Base-by-base conservation (phyloP, 2,113 vertebrate genomes). In the Cyprinodon brontotheroides region DNA sequence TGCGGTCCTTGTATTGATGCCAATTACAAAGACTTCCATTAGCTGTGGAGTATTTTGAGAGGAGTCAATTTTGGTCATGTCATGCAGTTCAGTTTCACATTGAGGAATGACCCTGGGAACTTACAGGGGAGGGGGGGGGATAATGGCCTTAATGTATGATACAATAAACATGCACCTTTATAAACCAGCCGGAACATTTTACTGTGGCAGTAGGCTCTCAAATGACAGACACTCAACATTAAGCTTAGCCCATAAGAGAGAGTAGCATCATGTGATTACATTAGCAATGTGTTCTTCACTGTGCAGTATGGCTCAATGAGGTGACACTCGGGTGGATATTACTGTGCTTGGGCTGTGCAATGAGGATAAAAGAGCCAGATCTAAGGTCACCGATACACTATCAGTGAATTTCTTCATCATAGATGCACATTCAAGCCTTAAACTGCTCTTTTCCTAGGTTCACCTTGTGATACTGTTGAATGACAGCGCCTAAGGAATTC, bases 131-230 rank as follows among this genome's bases (percentile, higher is more conserved):
- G 75, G 80, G 59, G 74, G 38, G 74, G n/a, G 77, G 81, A 87
- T 91, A 92, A 92, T 89, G 88, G 89, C 78, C 72, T 76, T 82
- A 84, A 89, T 86, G 86, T 83, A 89, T 80, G 83, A 80, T 81
- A 87, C 84, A 87, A 91, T 91, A 92, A 92, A 87, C 87, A 89
- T 77, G 81, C 81, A 76, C 81, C 83, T 92, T 89, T 89, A 89
- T 86, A 84, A 91, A 88, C 84, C 88, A 84, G 81, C 78, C 76
- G 68, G 87, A 91, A 86, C 83, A 89, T 90, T 87, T 91, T 77
- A 89, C 73, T 67, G 83, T 78, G 88, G 81, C 85, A 82, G 83
- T 70, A 12, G 79, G 76, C 85, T 91, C 89, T 89, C 90, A 86
- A 86, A 90, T 91, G 89, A 90, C 90, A 90, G 83, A 62, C 82